phyloP scores from a whole-genome alignment of 2,113 vertebrate genomes.

The Tyto alba region DNA sequence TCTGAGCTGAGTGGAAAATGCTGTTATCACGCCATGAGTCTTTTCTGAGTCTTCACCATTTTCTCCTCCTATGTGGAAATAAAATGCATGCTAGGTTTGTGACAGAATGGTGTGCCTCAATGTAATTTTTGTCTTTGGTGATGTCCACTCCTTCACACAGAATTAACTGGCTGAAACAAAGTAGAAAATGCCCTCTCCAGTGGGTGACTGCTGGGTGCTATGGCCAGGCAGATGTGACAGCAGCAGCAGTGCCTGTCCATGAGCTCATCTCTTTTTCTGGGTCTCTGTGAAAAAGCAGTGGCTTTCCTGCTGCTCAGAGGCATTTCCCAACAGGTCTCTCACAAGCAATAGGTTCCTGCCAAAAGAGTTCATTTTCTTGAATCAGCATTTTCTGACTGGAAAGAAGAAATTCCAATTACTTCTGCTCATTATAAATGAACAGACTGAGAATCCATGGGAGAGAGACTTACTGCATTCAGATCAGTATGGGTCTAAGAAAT shows the following conservation, averaged over 20 bases:
- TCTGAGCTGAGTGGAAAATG: conserved; percentile 12
- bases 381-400: not conserved
- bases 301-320: not conserved
- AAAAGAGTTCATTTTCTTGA: not conserved
- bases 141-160: rapidly evolving
- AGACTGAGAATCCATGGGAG: not conserved
- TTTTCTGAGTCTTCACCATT: not conserved
- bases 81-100: not conserved
- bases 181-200: not conserved
- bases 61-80: not conserved
- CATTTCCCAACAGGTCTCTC: not conserved
- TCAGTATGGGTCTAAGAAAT: not conserved
- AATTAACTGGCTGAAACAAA: not conserved
- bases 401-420: rapidly evolving
- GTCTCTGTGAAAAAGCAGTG: not conserved
- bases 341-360: not conserved
- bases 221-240: not conserved
- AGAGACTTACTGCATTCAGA: not conserved
- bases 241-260: not conserved
- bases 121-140: not conserved
- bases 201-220: not conserved
- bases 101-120: not conserved
- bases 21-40: not conserved
- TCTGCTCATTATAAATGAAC: not conserved
- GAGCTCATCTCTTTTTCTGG: not conserved